A percentile compares a stretch with the other conserved stretches of the same genome.
Evolutionary conservation across 2,888 invertebrate genomes (phyloP).

Genomic region (Bursaphelenchus okinawaensis): DNA sequence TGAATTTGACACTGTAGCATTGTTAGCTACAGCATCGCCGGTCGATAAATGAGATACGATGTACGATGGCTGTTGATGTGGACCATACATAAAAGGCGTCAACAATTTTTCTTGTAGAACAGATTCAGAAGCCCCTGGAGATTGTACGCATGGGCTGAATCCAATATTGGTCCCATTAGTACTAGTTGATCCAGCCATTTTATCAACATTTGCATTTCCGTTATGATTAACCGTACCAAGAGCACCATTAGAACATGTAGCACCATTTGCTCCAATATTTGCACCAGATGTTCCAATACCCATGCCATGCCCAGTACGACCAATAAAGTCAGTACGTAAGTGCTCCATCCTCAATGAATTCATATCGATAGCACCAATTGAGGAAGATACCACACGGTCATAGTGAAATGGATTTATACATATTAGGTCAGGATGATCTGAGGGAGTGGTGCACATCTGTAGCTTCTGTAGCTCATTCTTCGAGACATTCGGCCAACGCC

Average conservation of each 20-base stretch:
- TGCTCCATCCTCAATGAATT: slow-evolving; percentile 26
- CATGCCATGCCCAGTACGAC: too few species aligned
- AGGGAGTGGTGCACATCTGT: slow-evolving; percentile 25
- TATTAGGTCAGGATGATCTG: slow-evolving; percentile 71
- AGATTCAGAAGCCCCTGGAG: not conserved
- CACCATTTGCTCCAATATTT: not conserved
- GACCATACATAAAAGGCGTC: slow-evolving; percentile 30
- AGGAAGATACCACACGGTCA: slow-evolving; percentile 83
- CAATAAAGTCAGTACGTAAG: too few species aligned
- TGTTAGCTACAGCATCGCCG: slow-evolving; percentile 18
- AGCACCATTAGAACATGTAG: too few species aligned
- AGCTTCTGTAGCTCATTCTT: slow-evolving; percentile 77
- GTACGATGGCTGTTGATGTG: slow-evolving; percentile 29
- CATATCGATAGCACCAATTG: slow-evolving; percentile 64
- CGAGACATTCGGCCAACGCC: slow-evolving; percentile 99
- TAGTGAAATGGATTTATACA: slow-evolving; percentile 99
- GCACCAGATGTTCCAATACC: not conserved
- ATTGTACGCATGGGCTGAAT: too few species aligned
- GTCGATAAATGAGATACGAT: slow-evolving; percentile 27
- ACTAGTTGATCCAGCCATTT: too few species aligned
- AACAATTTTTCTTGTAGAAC: slow-evolving; percentile 5
- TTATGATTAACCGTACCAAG: too few species aligned
- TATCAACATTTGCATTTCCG: not conserved
- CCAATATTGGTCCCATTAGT: too few species aligned
- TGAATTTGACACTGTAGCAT: slow-evolving; percentile 6